Evolutionary conservation across 2,113 vertebrate species (phyloP).

Genomic region (Eretmochelys imbricata): DNA sequence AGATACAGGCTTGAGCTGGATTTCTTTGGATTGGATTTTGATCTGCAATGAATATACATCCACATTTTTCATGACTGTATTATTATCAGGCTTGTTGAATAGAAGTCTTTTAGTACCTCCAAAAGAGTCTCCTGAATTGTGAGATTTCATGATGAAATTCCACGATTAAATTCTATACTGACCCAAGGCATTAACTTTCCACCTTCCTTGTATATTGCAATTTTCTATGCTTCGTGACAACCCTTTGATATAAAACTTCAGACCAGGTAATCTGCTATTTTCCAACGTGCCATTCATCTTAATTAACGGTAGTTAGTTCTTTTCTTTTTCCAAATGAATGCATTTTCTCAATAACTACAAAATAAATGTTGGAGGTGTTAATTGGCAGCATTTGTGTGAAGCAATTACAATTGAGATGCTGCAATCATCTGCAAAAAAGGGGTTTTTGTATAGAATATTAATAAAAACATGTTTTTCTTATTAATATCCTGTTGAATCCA

Average conservation of each 20-base stretch:
- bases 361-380: conserved; percentile 5
- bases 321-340: neutral
- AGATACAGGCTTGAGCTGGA: neutral
- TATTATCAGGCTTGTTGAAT: conserved; percentile 10
- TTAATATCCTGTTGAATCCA: conserved; percentile 34
- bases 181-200: neutral
- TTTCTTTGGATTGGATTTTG: neutral
- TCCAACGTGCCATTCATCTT: neutral
- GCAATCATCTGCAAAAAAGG: neutral
- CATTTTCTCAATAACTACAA: neutral
- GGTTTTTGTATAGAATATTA: conserved; percentile 22
- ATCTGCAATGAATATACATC: neutral
- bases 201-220: neutral
- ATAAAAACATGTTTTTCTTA: neutral
- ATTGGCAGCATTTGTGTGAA: conserved; percentile 28
- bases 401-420: conserved; percentile 19
- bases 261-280: conserved; percentile 30
- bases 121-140: neutral
- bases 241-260: conserved; percentile 8
- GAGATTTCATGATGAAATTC: conserved; percentile 30
- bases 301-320: neutral
- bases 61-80: conserved; percentile 28
- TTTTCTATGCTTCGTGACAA: neutral
- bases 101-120: conserved; percentile 32
- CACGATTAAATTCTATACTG: neutral